Evolutionary conservation across 1,140 invertebrate genomes (phyloP).

Genomic region (Cydia splendana): DNA sequence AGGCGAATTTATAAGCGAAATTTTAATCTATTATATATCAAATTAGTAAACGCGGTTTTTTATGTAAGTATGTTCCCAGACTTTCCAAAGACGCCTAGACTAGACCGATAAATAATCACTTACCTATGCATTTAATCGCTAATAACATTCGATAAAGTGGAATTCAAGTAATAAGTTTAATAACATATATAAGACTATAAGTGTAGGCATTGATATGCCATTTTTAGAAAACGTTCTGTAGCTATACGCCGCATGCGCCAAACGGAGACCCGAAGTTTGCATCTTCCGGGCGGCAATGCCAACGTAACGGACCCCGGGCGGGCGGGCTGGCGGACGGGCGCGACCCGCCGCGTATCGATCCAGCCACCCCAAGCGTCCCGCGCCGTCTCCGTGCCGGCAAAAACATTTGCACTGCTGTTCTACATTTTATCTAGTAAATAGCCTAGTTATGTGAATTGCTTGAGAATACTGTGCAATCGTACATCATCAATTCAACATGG

Average conservation of each 20-base stretch:
- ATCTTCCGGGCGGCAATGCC: constrained; percentile 17
- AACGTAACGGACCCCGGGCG: constrained; percentile 38
- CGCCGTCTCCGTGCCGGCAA: constrained; percentile 1
- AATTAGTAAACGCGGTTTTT: no score
- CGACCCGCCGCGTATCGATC: constrained; percentile 38
- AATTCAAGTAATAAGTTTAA: no score
- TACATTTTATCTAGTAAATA: not conserved
- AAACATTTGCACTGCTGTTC: constrained; percentile 2
- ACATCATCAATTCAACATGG: not conserved
- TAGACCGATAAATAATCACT: no score
- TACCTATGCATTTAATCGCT: no score
- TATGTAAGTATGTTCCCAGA: constrained; percentile 18
- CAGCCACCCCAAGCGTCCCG: constrained; percentile 16
- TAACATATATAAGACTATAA: no score
- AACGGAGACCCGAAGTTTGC: constrained; percentile 36
- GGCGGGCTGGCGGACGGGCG: constrained; percentile 23
- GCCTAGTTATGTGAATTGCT: constrained; percentile 7
- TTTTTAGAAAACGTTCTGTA: not conserved
- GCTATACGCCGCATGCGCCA: constrained; percentile 36
- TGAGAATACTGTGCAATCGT: not conserved
- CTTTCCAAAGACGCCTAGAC: constrained; percentile 17
- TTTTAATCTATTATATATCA: no score
- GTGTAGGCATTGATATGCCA: not conserved
- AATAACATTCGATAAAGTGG: no score
- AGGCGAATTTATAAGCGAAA: no score